A percentile compares a stretch with the other conserved stretches of the same genome.
Conservation (phyloP, 2,797 vertebrate genomes). For the Sarcophilus harrisii region DNA sequence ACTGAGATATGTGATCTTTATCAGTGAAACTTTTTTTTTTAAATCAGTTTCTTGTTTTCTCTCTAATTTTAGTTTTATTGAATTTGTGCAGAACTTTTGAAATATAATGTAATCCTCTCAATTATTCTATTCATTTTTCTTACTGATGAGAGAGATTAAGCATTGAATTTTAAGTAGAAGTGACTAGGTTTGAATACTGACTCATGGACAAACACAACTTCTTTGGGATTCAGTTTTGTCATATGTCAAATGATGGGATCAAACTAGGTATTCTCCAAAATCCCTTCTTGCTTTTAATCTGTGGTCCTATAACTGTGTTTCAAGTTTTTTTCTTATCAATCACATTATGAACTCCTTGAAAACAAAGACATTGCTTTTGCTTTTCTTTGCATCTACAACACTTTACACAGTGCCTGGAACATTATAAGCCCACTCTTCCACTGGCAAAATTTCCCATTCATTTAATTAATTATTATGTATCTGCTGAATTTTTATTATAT, state of each 20-base stretch:
- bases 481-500: slow-evolving; percentile 1
- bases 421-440: neutral
- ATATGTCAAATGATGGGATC: neutral
- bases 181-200: neutral
- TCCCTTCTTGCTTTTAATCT: neutral
- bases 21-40: neutral
- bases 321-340: neutral
- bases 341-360: neutral
- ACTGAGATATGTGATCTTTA: neutral
- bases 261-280: neutral
- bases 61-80: neutral
- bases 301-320: neutral
- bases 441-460: neutral
- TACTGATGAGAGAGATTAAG: neutral
- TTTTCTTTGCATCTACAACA: neutral
- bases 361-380: neutral
- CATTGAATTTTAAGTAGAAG: neutral
- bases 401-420: neutral
- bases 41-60: neutral
- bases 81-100: neutral
- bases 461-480: neutral
- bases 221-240: neutral
- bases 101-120: neutral
- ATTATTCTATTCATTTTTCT: neutral
- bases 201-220: neutral